Evolutionary conservation across 2,797 vertebrate genomes (phyloP), one percentile per base, ranked within the genome.

Genomic region (Bryconaethiops microstoma): DNA sequence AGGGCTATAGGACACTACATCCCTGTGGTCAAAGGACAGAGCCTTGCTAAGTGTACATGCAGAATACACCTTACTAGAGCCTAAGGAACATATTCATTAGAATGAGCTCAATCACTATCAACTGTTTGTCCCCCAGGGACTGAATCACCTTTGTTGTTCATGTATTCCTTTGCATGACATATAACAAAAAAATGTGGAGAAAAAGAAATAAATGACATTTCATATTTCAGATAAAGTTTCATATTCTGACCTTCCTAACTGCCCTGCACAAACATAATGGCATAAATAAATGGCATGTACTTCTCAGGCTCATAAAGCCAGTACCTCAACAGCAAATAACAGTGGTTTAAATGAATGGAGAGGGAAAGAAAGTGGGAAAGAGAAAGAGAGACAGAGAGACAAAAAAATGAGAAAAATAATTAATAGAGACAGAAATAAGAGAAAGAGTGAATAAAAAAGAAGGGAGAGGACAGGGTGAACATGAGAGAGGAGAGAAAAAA

Each of bases 191-290:
- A 77, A 72, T 21, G 57, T 35, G 35, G 59, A 25, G 76, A 65
- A 21, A 23, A 25, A 78, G 60, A 82, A 78, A 74, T 25, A 74
- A 82, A 59, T 68, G 19, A 62, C 74, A 40, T 7, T 21, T 9
- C 29, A 29, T 29, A 1, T 29, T 29, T 29, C 29, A 29, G 29
- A 29, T 29, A 4, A 76, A 71, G 63, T 54, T 81, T 76, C 48
- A 54, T 63, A 81, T 71, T 76, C 57, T 45, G 48, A 76, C 45
- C 52, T 72, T 57, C 40, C 71, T 76, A 81, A 62, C 65, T 71
- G 57, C 10, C 39, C 16, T 62, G 45, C 35, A 54, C 57, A 60
- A 60, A 60, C 39, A 68, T 7, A 21, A 29, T 29, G 29, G 57
- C 14, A 57, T 4, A 75, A 54, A 80, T 39, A 70, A 81, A 69